Base-by-base conservation (phyloP, 1,140 invertebrate genomes). In the Eriosoma lanigerum region DNA sequence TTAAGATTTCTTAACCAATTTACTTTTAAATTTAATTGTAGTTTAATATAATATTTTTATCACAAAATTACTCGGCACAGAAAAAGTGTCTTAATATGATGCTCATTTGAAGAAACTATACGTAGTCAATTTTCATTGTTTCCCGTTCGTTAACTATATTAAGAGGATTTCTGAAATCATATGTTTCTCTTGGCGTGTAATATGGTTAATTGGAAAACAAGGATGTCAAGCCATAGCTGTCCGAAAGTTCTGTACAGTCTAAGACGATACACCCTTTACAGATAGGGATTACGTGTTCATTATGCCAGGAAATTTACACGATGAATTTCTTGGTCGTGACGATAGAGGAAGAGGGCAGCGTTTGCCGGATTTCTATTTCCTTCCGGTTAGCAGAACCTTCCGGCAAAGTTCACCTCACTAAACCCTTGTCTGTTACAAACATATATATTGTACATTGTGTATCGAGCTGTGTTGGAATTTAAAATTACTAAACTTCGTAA, bases 401-500 rank as follows among this genome's bases (percentile, higher is more conserved):
- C 60, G 26, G 48, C 50, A 26, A 64, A 78, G 44, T 29, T 80
- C 26, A 80, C 46, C 46, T 46, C 62, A 73, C 66, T 68, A 48
- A 68, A 46, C 66, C 66, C 66, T 68, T 46, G 66, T 68, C 66
- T 68, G 66, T 17, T 68, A 6, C 44, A 32, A 32, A 62, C 60
- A 17, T 17, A 19, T 21, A 21, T n/a, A 54, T n/a, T 75, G 19
- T 24, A 44, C 58, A 64, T 12, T 48, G 66, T 83, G 81, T 15
- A 81, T 83, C 29, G 44, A 70, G 48, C 24, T 44, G 26, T 82
- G 48, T 58, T 70, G 21, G 38, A 21, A 44, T 38, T 64, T 24
- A 72, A 58, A 66, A 68, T 68, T 68, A 68, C 66, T 46, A 46
- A 68, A 68, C 64, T 68, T 68, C 15, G 66, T 68, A 24, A 68